Conservation (phyloP, 2,888 invertebrate genomes). For the Anthoptus insignis region DNA sequence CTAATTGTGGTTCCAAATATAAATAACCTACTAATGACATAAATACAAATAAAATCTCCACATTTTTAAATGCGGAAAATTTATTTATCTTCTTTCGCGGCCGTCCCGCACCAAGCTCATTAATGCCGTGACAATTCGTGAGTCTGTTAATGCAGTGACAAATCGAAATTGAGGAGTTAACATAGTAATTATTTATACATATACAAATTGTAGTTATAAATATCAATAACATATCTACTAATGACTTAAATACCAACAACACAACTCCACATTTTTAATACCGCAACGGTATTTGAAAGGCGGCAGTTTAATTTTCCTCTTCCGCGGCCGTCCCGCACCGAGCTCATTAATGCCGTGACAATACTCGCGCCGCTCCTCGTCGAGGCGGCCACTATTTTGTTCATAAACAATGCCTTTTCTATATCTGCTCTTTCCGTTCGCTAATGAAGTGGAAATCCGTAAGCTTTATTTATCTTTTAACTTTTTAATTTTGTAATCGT, state of each 20-base stretch:
- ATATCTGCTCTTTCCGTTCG: conserved; percentile 39
- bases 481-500: conserved; percentile 8
- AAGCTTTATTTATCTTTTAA: conserved; percentile 15
- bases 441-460: conserved; percentile 27
- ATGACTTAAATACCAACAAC: background rate
- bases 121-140: conserved; percentile 81
- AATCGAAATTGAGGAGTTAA: too few species aligned
- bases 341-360: conserved; percentile 82
- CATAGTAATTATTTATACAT: too few species aligned
- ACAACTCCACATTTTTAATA: conserved; percentile 68
- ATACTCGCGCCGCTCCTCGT: conserved; percentile 72
- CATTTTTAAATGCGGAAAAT: conserved; percentile 81
- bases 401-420: conserved; percentile 60
- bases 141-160: too few species aligned
- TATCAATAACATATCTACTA: too few species aligned
- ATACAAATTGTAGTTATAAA: too few species aligned
- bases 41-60: conserved; percentile 32
- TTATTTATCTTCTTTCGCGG: conserved; percentile 86
- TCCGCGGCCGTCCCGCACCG: conserved; percentile 77
- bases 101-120: conserved; percentile 77
- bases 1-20: too few species aligned
- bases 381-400: conserved; percentile 48
- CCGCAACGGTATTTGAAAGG: conserved; percentile 81
- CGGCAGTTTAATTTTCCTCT: conserved; percentile 86
- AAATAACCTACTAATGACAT: conserved; percentile 2